Evolutionary conservation across 2,888 invertebrate genomes (phyloP).

Genomic region (Cordilura impudica): DNA sequence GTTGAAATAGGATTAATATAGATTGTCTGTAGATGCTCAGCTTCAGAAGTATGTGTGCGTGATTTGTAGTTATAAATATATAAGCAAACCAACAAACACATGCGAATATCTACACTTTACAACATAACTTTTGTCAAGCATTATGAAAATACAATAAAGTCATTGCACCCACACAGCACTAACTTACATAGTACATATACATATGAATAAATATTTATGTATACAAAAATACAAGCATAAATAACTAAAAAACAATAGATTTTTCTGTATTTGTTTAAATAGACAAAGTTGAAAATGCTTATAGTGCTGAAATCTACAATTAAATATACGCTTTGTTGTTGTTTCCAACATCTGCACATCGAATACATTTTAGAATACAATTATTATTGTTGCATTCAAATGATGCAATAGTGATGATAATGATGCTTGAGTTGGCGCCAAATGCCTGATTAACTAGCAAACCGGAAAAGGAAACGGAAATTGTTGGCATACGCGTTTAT

Average conservation of each 20-base stretch:
- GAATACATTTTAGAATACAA: conserved; percentile 25
- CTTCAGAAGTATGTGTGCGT: conserved; percentile 29
- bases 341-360: conserved; percentile 33
- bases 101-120: not conserved
- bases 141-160: conserved; percentile 44
- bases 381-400: conserved; percentile 55
- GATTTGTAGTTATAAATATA: conserved; percentile 19
- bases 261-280: conserved; percentile 30
- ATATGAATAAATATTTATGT: not conserved
- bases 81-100: not conserved
- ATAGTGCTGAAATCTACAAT: conserved; percentile 28
- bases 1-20: conserved; percentile 57
- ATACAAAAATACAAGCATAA: not conserved
- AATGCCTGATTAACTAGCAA: conserved; percentile 64
- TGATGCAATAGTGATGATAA: conserved; percentile 55
- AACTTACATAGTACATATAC: not conserved
- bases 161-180: conserved; percentile 56
- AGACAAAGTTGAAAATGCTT: conserved; percentile 35
- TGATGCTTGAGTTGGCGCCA: conserved; percentile 61
- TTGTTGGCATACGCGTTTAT: conserved; percentile 62
- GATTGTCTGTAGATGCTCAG: conserved; percentile 35
- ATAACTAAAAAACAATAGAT: not conserved
- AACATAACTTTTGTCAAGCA: too few species aligned
- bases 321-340: not conserved
- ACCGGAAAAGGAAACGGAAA: conserved; percentile 64